A percentile compares a stretch with the other conserved stretches of the same genome.
Evolutionary conservation across 2,113 vertebrate genomes (phyloP).

Genomic region (Orcinus orca): DNA sequence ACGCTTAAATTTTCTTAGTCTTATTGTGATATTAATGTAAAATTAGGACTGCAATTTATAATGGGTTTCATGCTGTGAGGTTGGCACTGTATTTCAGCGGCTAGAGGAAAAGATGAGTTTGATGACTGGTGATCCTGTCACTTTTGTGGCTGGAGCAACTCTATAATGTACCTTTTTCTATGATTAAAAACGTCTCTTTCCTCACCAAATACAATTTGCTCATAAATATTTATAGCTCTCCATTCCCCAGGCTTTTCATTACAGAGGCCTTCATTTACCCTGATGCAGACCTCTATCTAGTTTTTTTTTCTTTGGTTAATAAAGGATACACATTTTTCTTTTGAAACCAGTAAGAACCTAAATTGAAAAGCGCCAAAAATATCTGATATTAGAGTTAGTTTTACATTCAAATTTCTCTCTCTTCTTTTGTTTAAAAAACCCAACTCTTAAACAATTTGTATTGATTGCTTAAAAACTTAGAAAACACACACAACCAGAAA

Average conservation of each 20-base stretch:
- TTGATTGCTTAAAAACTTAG: background rate
- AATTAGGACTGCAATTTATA: constrained; percentile 8
- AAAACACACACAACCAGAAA: background rate
- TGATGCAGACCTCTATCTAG: background rate
- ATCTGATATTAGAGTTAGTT: background rate
- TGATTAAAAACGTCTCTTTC: constrained; percentile 51
- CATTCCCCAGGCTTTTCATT: constrained; percentile 40
- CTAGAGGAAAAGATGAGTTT: constrained; percentile 18
- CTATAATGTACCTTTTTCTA: background rate
- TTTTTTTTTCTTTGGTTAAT: background rate
- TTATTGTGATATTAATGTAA: constrained; percentile 53
- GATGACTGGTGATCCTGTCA: constrained; percentile 25
- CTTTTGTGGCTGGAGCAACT: constrained; percentile 20
- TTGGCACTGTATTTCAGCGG: background rate
- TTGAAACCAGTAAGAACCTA: constrained; percentile 24
- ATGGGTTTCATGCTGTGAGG: background rate
- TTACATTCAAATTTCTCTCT: background rate
- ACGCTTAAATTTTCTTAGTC: constrained; percentile 34
- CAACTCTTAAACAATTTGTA: background rate
- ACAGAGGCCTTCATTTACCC: background rate
- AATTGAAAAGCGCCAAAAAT: background rate
- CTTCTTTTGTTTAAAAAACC: background rate
- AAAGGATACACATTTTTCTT: constrained; percentile 49
- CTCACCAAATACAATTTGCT: constrained; percentile 45
- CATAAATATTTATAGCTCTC: constrained; percentile 65